A percentile compares a stretch with the other conserved stretches of the same genome.
phyloP scores from a whole-genome alignment of 2,888 invertebrate species.

The Pandemis corylana region DNA sequence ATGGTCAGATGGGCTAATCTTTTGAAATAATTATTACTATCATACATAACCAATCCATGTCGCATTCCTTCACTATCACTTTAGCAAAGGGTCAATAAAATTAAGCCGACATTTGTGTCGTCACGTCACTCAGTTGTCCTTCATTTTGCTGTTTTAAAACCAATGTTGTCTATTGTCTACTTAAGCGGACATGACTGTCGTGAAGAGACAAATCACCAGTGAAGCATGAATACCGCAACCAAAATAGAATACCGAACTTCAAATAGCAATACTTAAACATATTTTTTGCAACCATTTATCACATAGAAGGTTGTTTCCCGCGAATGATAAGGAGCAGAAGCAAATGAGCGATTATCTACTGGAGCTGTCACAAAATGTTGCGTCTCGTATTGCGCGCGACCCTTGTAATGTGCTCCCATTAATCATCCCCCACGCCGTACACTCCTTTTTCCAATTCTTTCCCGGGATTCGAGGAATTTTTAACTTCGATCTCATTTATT shows the following conservation, averaged over 20 bases:
- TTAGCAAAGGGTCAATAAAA: too few species aligned
- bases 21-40: too few species aligned
- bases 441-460: slow-evolving; percentile 50
- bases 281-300: slow-evolving; percentile 36
- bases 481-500: slow-evolving; percentile 59
- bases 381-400: slow-evolving; percentile 51
- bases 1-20: too few species aligned
- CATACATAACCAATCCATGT: too few species aligned
- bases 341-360: slow-evolving; percentile 69
- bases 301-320: slow-evolving; percentile 33
- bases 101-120: too few species aligned
- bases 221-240: background rate
- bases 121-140: too few species aligned
- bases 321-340: slow-evolving; percentile 55
- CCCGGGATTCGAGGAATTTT: slow-evolving; percentile 56
- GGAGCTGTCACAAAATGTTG: slow-evolving; percentile 64
- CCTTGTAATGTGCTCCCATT: slow-evolving; percentile 66
- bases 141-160: too few species aligned
- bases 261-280: background rate
- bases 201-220: background rate
- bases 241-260: background rate
- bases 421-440: slow-evolving; percentile 63
- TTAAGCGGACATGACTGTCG: background rate
- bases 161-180: background rate
- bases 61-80: too few species aligned